Evolutionary conservation across 2,888 invertebrate species (phyloP).

Genomic region (Lordiphosa fenestrarum): DNA sequence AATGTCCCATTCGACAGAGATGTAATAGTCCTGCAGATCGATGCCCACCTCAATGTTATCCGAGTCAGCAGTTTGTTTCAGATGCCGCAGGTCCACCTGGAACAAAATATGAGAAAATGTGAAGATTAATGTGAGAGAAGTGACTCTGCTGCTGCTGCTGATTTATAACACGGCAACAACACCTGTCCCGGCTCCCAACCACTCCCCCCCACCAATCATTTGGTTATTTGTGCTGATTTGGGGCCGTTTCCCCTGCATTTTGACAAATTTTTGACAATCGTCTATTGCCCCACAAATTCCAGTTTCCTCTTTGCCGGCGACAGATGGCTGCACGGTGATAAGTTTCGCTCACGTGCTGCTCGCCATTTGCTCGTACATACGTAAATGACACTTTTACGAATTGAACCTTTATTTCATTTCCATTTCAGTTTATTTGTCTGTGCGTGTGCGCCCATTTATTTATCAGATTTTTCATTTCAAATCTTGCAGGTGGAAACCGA

Average conservation of each 20-base stretch:
- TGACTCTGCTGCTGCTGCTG: conserved; percentile 23
- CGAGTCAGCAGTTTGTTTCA: conserved; percentile 92
- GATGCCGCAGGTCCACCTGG: conserved; percentile 93
- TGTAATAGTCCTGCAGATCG: conserved; percentile 95
- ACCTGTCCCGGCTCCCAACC: conserved; percentile 5
- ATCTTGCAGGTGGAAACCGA: not conserved
- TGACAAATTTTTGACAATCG: conserved; percentile 73
- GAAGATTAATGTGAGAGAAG: not conserved
- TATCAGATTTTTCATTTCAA: conserved; percentile 13
- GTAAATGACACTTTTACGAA: conserved; percentile 47
- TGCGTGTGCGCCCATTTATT: conserved; percentile 12
- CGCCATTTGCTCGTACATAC: conserved; percentile 6
- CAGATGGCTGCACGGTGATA: conserved; percentile 47
- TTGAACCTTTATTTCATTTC: conserved; percentile 46
- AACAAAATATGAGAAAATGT: not conserved
- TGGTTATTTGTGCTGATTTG: conserved; percentile 69
- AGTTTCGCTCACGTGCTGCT: conserved; percentile 57
- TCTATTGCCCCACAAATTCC: conserved; percentile 57
- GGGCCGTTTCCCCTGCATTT: conserved; percentile 44
- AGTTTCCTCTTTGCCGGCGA: conserved; percentile 23
- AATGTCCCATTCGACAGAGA: conserved; percentile 99
- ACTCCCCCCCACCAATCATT: conserved; percentile 45
- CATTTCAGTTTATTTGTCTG: conserved; percentile 38
- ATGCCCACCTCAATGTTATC: conserved; percentile 94
- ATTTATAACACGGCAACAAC: conserved; percentile 43